These are phyloP conservation scores for Eumeta japonica DNA, from an alignment of 1,140 invertebrate genomes.

Conservation along the genomic window DNA sequence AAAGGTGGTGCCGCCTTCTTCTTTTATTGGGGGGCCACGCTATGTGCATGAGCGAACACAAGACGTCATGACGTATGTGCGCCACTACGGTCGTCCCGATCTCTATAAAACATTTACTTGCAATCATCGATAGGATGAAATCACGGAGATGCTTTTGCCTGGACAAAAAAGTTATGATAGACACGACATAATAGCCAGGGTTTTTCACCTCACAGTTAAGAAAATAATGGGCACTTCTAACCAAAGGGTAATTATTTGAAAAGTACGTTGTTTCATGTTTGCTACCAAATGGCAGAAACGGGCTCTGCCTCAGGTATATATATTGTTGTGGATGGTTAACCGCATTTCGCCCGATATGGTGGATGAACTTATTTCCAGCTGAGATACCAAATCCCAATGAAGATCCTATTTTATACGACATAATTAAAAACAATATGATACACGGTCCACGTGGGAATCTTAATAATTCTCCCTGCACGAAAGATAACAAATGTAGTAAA, in stretches of 20 bases:
- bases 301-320: slow-evolving; percentile 18
- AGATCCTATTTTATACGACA: slow-evolving; percentile 30
- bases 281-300: slow-evolving; percentile 22
- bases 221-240: slow-evolving; percentile 18
- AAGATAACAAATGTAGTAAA: slow-evolving; percentile 22
- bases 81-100: slow-evolving; percentile 12
- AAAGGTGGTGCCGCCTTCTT: slow-evolving; percentile 2
- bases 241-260: slow-evolving; percentile 19
- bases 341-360: slow-evolving; percentile 29
- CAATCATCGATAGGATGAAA: slow-evolving; percentile 6
- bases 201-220: slow-evolving; percentile 22
- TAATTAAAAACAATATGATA: no score
- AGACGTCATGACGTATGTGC: slow-evolving; percentile 12
- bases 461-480: slow-evolving; percentile 18
- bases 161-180: slow-evolving; percentile 17
- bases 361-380: slow-evolving; percentile 40
- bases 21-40: slow-evolving; percentile 7
- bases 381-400: slow-evolving; percentile 44
- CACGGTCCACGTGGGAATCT: slow-evolving; percentile 19
- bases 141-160: slow-evolving; percentile 13
- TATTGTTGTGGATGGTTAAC: slow-evolving; percentile 19
- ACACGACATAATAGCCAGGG: slow-evolving; percentile 18
- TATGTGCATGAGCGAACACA: slow-evolving; percentile 7
- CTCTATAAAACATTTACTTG: slow-evolving; percentile 14
- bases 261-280: slow-evolving; percentile 14